Evolutionary conservation across 2,888 invertebrate genomes (phyloP).

Genomic region (Lasioglossum calceatum): DNA sequence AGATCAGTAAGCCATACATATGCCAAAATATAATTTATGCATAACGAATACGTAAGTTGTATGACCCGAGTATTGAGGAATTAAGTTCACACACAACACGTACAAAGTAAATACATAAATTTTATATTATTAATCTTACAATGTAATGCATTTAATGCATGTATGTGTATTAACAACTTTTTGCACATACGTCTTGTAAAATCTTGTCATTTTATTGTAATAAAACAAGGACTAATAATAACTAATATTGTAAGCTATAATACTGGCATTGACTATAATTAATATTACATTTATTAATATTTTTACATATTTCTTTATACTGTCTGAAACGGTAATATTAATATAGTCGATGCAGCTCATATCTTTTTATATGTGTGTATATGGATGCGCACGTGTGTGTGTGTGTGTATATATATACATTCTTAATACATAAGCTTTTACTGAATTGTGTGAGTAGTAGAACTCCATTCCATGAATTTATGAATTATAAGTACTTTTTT

Average conservation of each 20-base stretch:
- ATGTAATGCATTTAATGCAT: constrained; percentile 34
- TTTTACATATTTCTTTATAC: constrained; percentile 46
- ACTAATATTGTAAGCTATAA: constrained; percentile 55
- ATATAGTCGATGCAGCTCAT: constrained; percentile 58
- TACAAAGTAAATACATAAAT: constrained; percentile 51
- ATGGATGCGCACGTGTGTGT: not conserved
- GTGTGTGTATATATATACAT: constrained; percentile 20
- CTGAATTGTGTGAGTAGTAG: constrained; percentile 38
- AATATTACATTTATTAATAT: constrained; percentile 63
- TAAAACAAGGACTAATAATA: constrained; percentile 45
- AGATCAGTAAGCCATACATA: constrained; percentile 33
- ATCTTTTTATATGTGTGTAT: constrained; percentile 28
- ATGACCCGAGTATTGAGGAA: constrained; percentile 30
- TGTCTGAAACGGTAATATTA: constrained; percentile 54
- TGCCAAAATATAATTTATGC: constrained; percentile 29
- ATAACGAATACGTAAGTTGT: constrained; percentile 30
- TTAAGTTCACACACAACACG: constrained; percentile 34
- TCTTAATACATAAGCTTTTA: constrained; percentile 12
- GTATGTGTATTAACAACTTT: constrained; percentile 34
- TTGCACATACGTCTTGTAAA: constrained; percentile 26
- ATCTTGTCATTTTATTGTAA: constrained; percentile 44
- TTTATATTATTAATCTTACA: constrained; percentile 56
- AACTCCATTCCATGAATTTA: constrained; percentile 32
- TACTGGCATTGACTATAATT: constrained; percentile 58
- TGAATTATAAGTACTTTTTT: constrained; percentile 60